phyloP scores from a whole-genome alignment of 2,113 vertebrate genomes.

The Sporophila hypoxantha region DNA sequence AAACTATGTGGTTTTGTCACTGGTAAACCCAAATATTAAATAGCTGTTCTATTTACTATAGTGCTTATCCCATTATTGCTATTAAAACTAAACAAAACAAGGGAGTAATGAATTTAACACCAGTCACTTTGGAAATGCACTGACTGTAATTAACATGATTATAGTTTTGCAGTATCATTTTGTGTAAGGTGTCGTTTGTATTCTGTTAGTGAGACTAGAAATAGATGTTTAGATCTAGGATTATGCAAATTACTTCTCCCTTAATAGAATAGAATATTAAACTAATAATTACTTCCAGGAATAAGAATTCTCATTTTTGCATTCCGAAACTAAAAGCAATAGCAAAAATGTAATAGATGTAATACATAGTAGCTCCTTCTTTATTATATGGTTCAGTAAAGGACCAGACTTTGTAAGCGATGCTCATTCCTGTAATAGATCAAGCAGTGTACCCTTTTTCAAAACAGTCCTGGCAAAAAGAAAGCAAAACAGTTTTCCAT shows the following conservation, averaged over 20 bases:
- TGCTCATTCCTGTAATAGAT: not conserved
- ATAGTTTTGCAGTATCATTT: not conserved
- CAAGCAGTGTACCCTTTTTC: not conserved
- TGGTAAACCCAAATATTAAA: not conserved
- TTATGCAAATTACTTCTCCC: not conserved
- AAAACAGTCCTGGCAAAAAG: slow-evolving; percentile 19
- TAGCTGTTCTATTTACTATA: not conserved
- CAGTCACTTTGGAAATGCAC: not conserved
- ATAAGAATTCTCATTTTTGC: not conserved
- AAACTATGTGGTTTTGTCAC: not conserved
- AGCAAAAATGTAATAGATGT: not conserved
- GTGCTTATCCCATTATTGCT: not conserved
- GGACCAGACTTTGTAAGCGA: not conserved
- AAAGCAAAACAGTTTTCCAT: slow-evolving; percentile 34
- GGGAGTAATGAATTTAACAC: not conserved
- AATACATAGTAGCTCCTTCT: not conserved
- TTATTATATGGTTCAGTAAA: not conserved
- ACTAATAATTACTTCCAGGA: not conserved
- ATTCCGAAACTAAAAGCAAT: not conserved
- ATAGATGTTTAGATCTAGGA: not conserved
- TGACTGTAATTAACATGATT: not conserved
- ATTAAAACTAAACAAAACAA: not conserved
- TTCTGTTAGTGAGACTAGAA: not conserved
- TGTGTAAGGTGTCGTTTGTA: not conserved
- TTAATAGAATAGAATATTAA: not conserved